Evolutionary conservation across 35 echinoderm and acorn worm genomes (phyloP).

Genomic region (Heliocidaris tuberculata): DNA sequence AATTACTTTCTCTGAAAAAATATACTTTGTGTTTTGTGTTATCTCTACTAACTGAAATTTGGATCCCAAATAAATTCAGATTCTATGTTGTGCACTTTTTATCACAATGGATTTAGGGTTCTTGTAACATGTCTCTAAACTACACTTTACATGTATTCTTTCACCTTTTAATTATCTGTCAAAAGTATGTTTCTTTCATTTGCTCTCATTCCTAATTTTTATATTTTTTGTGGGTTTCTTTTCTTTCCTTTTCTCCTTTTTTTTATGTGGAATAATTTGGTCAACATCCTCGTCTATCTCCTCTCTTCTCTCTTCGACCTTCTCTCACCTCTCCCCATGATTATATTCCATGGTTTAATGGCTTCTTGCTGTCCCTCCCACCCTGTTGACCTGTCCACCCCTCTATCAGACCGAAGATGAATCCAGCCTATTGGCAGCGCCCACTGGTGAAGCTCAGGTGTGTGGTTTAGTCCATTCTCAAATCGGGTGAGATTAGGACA

Average conservation of each 20-base stretch:
- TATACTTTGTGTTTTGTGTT: too few relatives aligned
- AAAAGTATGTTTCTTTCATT: slow-evolving; percentile 18
- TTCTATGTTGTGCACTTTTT: too few relatives aligned
- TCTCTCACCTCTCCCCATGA: background rate
- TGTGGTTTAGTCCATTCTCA: slow-evolving; percentile 48
- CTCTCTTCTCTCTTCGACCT: background rate
- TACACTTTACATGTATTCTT: background rate
- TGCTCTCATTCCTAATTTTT: slow-evolving; percentile 29
- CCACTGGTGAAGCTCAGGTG: slow-evolving; percentile 43
- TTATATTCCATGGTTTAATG: slow-evolving; percentile 14
- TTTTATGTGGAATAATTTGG: slow-evolving; percentile 19
- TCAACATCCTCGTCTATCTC: slow-evolving; percentile 17
- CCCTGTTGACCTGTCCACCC: slow-evolving; percentile 46
- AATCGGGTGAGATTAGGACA: slow-evolving; percentile 49
- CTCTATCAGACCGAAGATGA: slow-evolving; percentile 49
- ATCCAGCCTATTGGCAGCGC: slow-evolving; percentile 39
- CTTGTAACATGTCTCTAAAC: background rate
- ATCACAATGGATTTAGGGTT: too few relatives aligned
- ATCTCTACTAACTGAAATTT: too few relatives aligned
- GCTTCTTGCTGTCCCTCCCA: slow-evolving; percentile 37
- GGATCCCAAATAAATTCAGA: too few relatives aligned
- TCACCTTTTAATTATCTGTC: background rate
- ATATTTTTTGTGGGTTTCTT: background rate
- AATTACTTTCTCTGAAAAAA: too few relatives aligned
- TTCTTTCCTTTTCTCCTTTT: slow-evolving; percentile 26